phyloP scores from a whole-genome alignment of 30 jellyfish, hydroid and myxozoan genomes.

The Nemopilema nomurai region DNA sequence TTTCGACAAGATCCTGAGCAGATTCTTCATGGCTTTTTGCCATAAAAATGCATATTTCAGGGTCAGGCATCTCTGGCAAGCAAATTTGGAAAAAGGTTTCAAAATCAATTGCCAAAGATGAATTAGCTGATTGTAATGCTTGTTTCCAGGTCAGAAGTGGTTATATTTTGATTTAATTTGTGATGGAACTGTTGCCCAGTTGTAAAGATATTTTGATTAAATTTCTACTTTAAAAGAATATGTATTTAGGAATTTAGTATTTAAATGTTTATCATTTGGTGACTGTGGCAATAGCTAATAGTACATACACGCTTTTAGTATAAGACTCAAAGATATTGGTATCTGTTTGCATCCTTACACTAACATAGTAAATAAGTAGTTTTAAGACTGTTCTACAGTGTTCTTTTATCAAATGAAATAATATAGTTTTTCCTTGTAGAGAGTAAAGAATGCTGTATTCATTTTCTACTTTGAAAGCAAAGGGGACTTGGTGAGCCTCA shows the following conservation, averaged over 20 bases:
- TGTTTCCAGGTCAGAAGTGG: neutral
- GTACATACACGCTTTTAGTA: too few relatives aligned
- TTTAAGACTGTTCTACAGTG: neutral
- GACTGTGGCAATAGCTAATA: too few relatives aligned
- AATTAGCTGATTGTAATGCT: conserved; percentile 1
- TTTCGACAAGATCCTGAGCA: too few relatives aligned
- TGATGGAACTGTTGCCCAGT: neutral
- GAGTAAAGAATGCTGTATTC: neutral
- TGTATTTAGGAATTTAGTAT: neutral
- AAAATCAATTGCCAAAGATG: neutral
- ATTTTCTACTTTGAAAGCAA: conserved; percentile 11
- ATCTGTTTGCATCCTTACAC: too few relatives aligned
- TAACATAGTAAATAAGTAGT: neutral
- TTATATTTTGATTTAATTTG: neutral
- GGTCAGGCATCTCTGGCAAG: too few relatives aligned
- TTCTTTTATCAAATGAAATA: too few relatives aligned
- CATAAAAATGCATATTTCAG: too few relatives aligned
- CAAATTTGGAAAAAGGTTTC: conserved; percentile 3
- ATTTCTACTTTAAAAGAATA: too few relatives aligned
- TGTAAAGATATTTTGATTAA: too few relatives aligned
- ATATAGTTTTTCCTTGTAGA: neutral
- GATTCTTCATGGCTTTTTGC: too few relatives aligned
- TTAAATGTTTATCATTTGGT: too few relatives aligned
- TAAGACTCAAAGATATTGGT: too few relatives aligned
- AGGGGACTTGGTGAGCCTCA: neutral